Base-by-base conservation (phyloP, 2,888 invertebrate genomes). In the Drosophila percnosoma region DNA sequence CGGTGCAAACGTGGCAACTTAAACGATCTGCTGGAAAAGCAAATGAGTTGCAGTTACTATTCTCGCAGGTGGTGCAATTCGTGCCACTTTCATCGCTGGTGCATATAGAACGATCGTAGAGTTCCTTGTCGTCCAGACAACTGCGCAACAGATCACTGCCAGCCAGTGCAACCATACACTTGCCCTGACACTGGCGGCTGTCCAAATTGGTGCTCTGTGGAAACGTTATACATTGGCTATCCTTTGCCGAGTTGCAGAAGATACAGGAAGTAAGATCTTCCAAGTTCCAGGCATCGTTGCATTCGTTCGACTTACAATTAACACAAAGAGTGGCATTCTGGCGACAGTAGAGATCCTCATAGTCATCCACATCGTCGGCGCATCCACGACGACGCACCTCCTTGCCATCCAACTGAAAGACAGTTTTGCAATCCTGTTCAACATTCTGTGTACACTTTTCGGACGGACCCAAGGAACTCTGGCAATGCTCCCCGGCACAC, bases 291-390 rank as follows among this genome's bases (percentile, higher is more conserved):
- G 87, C 92, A 21, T 81, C 75, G 36, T 92, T 92, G 38, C 92
- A 92, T 21, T 91, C 91, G 49, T 92, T 92, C 0, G 92, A 92
- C 67, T 92, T 92, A 71, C 92, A 92, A 4, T 5, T 76, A 45
- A 87, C 68, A 62, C 92, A 92, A 2, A 82, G 63, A 4, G 77
- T 69, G 0, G 89, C 90, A 70, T 92, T 55, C 49, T 70, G n/a
- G 5, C 86, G 80, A 33, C 93, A 92, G 34, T 90, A 90, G 6
- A 74, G 70, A 70, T 92, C 90, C 42, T 81, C 83, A n/a, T 91
- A 90, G 62, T 90, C 88, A 21, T 92, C 92, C 27, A 92, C 92
- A 33, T 90, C 89, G 29, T 90, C 90, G 3, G 81, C 66, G 57
- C 92, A 92, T 24, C 92, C 92, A 18, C 92, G 90, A 5, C 83